Percentiles rank a stretch among this genome's conserved stretches.
Evolutionary conservation across 1,140 invertebrate species (phyloP).

Genomic region (Dendrolimus kikuchii): DNA sequence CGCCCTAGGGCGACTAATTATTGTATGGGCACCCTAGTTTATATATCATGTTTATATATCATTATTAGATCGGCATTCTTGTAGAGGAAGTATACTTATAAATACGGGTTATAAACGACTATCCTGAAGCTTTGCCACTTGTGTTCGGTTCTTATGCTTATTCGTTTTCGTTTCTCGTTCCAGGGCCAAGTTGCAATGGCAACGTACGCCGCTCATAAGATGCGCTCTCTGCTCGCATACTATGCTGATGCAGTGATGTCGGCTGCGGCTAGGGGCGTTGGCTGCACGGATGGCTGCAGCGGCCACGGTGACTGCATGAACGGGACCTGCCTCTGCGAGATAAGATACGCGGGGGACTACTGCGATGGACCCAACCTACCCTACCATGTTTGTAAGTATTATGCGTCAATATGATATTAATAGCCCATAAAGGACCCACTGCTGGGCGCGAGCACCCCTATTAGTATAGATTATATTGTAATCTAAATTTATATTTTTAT

Average conservation of each 20-base stretch:
- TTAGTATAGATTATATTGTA: no score
- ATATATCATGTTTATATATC: no score
- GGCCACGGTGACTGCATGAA: slow-evolving; percentile 94
- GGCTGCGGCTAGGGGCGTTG: slow-evolving; percentile 44
- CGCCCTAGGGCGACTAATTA: no score
- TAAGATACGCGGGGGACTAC: slow-evolving; percentile 77
- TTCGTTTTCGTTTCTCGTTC: slow-evolving; percentile 2
- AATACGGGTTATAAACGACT: not conserved
- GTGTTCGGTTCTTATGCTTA: no score
- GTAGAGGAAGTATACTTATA: no score
- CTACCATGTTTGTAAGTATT: slow-evolving; percentile 73
- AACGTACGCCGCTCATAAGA: slow-evolving; percentile 30
- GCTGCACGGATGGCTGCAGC: slow-evolving; percentile 80
- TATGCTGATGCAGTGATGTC: slow-evolving; percentile 60
- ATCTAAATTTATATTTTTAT: no score
- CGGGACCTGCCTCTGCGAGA: slow-evolving; percentile 92
- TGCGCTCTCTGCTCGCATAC: slow-evolving; percentile 61
- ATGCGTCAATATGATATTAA: slow-evolving; percentile 28
- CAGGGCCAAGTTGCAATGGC: slow-evolving; percentile 6
- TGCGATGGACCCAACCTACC: slow-evolving; percentile 77
- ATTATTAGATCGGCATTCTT: no score
- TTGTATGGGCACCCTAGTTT: no score
- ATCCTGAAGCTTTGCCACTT: no score
- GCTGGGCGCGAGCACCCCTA: no score
- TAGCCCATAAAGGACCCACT: not conserved